Base-by-base conservation (phyloP, 2,113 vertebrate genomes). In the Thalassarche chlororhynchos region DNA sequence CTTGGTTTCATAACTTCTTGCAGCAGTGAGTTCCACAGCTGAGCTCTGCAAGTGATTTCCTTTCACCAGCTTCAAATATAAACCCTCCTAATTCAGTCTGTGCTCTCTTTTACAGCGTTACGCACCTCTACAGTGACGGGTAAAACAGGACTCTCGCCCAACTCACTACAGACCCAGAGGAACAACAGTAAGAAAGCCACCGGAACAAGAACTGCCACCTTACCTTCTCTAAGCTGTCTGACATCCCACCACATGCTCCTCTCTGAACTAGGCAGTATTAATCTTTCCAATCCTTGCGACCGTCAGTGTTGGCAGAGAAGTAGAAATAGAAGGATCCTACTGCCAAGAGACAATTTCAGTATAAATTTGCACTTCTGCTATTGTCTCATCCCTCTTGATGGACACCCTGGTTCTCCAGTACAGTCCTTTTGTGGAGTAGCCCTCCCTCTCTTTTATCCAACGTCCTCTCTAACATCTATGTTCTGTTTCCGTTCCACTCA, bases 401-500 rank as follows among this genome's bases (percentile, higher is more conserved):
- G 77, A 78, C 74, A 79, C 25, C 32, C 54, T 72, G 54, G 11
- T 14, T 77, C 75, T 91, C 55, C 83, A 90, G 29, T 20, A 52
- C 26, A 8, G 40, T 77, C 70, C 40, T 68, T 71, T 26, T 25
- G 21, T 46, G 65, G 36, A 84, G 65, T 1, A 32, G 88, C 89
- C 89, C 84, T 91, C 74, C 87, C 66, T 91, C 74, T 75, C 81
- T 89, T 95, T 87, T 83, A 87, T 70, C 84, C 65, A 77, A 34
- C 0, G 0, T 49, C 61, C 77, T 68, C 79, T 88, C 81, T 16
- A 85, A 91, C n/a, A 72, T 94, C 78, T 72, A 46, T 34, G 52
- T 82, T 95, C 65, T 85, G 74, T 58, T 95, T 86, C 89, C 19
- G 5, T 84, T 97, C 83, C 87, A 93, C 77, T 54, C 77, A 89